Evolutionary conservation across 2,888 invertebrate species (phyloP).

Genomic region (Dolomedes plantarius): DNA sequence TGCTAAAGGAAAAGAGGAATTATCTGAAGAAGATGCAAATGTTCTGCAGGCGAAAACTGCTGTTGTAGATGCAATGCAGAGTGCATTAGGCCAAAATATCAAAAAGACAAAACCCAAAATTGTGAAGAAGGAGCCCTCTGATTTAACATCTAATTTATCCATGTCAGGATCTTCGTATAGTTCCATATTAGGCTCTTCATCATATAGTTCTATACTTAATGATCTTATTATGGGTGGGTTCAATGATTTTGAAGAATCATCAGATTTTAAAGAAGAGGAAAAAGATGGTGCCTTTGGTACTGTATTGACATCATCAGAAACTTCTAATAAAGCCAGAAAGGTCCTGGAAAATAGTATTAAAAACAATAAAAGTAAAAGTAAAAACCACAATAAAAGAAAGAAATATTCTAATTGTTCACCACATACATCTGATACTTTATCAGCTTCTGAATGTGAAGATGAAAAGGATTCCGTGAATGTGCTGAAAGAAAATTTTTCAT

Average conservation of each 20-base stretch:
- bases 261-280: not conserved
- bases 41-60: constrained; percentile 5
- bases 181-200: not conserved
- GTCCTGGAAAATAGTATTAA: not conserved
- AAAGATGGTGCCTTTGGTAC: not conserved
- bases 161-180: too few species aligned
- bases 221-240: constrained; percentile 39
- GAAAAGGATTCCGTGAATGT: constrained; percentile 18
- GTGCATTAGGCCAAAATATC: constrained; percentile 20
- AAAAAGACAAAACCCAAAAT: constrained; percentile 22
- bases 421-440: constrained; percentile 42
- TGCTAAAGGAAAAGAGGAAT: not conserved
- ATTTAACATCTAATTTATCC: not conserved
- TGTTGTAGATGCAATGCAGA: constrained; percentile 46
- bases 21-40: not conserved
- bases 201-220: constrained; percentile 48
- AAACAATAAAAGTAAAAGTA: not conserved
- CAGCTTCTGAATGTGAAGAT: constrained; percentile 43
- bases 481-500: too few species aligned
- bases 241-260: constrained; percentile 14
- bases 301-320: not conserved
- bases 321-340: not conserved
- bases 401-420: not conserved
- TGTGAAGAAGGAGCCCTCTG: not conserved
- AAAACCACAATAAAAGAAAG: constrained; percentile 17